phyloP scores from a whole-genome alignment of 2,797 vertebrate genomes.

The Pygocentrus nattereri region DNA sequence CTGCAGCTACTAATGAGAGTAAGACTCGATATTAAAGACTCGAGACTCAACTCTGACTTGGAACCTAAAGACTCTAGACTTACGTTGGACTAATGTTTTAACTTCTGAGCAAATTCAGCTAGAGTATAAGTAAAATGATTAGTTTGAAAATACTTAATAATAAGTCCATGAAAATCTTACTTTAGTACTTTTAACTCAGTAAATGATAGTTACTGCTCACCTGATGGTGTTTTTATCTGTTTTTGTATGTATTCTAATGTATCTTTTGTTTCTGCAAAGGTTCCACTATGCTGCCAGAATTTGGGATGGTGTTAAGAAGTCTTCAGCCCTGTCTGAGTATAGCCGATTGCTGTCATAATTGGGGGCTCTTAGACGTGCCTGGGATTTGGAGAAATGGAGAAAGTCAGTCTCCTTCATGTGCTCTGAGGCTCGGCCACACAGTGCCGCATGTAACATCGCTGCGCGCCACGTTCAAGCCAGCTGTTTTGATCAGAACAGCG shows the following conservation, averaged over 20 bases:
- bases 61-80: no score
- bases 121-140: no score
- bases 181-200: no score
- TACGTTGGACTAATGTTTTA: no score
- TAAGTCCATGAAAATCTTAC: no score
- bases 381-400: not conserved
- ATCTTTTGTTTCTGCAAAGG: conserved; percentile 71
- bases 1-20: no score
- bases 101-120: no score
- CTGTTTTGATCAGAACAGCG: not conserved
- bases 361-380: not conserved
- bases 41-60: no score
- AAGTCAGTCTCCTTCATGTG: not conserved
- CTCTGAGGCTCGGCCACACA: not conserved
- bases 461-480: not conserved
- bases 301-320: conserved; percentile 94
- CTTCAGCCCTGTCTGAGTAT: conserved; percentile 90
- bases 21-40: no score
- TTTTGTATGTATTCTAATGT: not conserved
- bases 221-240: not conserved
- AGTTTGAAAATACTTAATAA: no score
- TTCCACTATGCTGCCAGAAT: conserved; percentile 93
- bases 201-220: not conserved
- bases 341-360: conserved; percentile 87
- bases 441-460: not conserved